Evolutionary conservation across 37 sponge, comb jelly and placozoan species (phyloP).

Genomic region (Oopsacas minuta): DNA sequence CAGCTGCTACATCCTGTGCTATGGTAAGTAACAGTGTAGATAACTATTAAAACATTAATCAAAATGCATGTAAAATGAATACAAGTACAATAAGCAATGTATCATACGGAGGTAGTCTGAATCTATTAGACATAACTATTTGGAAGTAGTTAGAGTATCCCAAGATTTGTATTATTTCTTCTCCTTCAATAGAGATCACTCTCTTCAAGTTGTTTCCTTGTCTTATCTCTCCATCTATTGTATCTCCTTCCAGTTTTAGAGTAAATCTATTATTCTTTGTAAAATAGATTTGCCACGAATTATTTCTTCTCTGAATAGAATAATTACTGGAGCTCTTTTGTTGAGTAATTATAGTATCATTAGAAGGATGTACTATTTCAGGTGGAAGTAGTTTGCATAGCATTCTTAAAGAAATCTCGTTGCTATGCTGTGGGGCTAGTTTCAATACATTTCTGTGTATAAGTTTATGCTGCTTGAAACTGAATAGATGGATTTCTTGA

Average conservation of each 20-base stretch:
- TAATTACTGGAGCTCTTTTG: neutral
- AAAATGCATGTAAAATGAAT: neutral
- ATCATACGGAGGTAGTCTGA: neutral
- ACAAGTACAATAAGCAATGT: neutral
- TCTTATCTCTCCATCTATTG: neutral
- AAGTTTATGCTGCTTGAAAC: neutral
- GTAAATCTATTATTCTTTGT: neutral
- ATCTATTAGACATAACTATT: neutral
- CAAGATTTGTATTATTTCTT: neutral
- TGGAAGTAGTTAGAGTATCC: neutral
- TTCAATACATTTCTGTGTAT: neutral
- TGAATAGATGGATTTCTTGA: neutral
- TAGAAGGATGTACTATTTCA: neutral
- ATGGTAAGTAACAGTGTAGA: neutral
- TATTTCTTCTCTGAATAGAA: neutral
- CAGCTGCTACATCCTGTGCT: constrained; percentile 4
- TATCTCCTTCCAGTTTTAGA: neutral
- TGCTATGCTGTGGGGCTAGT: neutral
- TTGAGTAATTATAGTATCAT: neutral
- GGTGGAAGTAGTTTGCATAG: neutral
- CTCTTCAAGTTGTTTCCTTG: neutral
- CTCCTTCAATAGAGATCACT: neutral
- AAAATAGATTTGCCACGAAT: neutral
- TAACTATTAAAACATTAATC: neutral
- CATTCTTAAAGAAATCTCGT: neutral